phyloP scores from a whole-genome alignment of 1,140 invertebrate species.

The Euschistus heros region DNA sequence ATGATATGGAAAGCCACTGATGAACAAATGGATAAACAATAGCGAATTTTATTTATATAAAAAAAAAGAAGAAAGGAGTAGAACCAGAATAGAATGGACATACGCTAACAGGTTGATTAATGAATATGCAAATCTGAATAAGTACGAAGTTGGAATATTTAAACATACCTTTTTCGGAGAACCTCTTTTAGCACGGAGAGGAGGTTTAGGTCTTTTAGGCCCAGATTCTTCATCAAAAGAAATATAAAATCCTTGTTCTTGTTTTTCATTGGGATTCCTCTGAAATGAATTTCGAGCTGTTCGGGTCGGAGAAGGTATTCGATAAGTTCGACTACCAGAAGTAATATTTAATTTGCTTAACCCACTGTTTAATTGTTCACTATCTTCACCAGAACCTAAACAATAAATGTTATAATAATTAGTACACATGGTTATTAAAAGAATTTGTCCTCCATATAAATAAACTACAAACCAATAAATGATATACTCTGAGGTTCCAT shows the following conservation, averaged over 20 bases:
- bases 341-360: conserved; percentile 68
- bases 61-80: too few relatives aligned
- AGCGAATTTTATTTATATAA: too few relatives aligned
- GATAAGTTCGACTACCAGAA: conserved; percentile 74
- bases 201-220: conserved; percentile 80
- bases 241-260: conserved; percentile 90
- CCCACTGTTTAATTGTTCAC: conserved; percentile 44
- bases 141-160: conserved; percentile 13
- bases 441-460: background rate
- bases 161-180: conserved; percentile 61
- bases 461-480: conserved; percentile 60
- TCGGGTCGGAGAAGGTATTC: conserved; percentile 69
- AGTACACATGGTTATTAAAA: background rate
- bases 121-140: too few relatives aligned
- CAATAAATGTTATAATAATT: conserved; percentile 1
- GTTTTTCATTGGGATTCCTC: conserved; percentile 31
- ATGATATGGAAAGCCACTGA: too few relatives aligned
- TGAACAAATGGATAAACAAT: too few relatives aligned
- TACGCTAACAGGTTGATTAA: too few relatives aligned
- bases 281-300: conserved; percentile 57
- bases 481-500: conserved; percentile 88
- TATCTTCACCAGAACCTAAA: conserved; percentile 37
- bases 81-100: too few relatives aligned
- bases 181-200: conserved; percentile 59
- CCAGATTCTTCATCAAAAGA: conserved; percentile 72